Evolutionary conservation across 2,797 vertebrate species (phyloP).

Genomic region (Myripristis murdjan): DNA sequence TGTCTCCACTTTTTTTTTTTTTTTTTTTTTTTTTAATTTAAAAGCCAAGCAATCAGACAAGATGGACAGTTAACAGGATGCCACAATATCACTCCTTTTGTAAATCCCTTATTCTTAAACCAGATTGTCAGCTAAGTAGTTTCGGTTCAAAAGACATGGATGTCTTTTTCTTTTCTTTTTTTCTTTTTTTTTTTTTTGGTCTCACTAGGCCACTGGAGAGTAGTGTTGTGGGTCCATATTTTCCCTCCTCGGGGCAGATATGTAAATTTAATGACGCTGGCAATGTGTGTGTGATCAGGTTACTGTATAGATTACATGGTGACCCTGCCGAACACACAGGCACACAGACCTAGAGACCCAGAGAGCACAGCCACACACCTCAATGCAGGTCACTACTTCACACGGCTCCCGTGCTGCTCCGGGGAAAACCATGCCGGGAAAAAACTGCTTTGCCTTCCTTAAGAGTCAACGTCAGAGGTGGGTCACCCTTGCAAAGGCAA

Average conservation of each 20-base stretch:
- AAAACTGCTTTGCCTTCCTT: slow-evolving; percentile 85
- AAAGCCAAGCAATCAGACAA: not conserved
- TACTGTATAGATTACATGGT: slow-evolving; percentile 89
- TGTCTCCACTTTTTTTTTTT: too few species aligned
- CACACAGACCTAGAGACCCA: slow-evolving; percentile 72
- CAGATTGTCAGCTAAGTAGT: not conserved
- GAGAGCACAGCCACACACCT: slow-evolving; percentile 62
- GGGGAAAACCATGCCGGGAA: slow-evolving; percentile 78
- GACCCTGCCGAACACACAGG: slow-evolving; percentile 76
- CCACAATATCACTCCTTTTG: not conserved
- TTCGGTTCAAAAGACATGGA: not conserved
- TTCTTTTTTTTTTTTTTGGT: slow-evolving; percentile 3
- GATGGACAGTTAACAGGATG: not conserved
- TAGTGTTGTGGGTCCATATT: slow-evolving; percentile 59
- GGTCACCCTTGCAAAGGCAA: slow-evolving; percentile 42
- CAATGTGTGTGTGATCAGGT: slow-evolving; percentile 85
- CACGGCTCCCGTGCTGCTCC: slow-evolving; percentile 57
- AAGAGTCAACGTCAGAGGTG: slow-evolving; percentile 82
- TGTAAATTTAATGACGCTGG: slow-evolving; percentile 91
- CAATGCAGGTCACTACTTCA: slow-evolving; percentile 69
- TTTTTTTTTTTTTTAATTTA: too few species aligned
- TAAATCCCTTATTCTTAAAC: not conserved
- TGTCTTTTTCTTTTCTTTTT: too few species aligned
- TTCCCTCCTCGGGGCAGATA: slow-evolving; percentile 73
- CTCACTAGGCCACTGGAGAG: slow-evolving; percentile 27